Base-by-base conservation (phyloP, 2,888 invertebrate genomes). In the Argyra leucocephala region DNA sequence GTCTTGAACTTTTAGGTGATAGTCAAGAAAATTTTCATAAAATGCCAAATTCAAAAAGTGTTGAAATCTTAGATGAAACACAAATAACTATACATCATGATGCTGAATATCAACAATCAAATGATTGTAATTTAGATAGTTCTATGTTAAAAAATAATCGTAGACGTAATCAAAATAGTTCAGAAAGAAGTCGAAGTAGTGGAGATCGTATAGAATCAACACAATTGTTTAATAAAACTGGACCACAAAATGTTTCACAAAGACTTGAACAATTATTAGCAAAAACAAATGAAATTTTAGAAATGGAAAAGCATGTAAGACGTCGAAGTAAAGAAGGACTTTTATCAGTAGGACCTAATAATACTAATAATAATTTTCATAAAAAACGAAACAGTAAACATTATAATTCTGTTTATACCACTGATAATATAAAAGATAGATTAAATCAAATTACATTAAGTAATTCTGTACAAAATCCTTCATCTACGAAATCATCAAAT, bases 1-100 rank as follows among this genome's bases (percentile, higher is more conserved):
- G 90, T 70, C 78, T 90, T 71, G 90, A 91, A 74, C 75, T 90
- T 67, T 74, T 89, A 48, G 81, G 80, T 31, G 76, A 76, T 67
- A 71, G 74, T 4, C 72, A 74, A 63, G 78, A 80, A 63, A 78
- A 76, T 23, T 73, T 75, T 0, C 76, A 76, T 1, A 71, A 70
- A 58, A 65, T 76, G 9, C 68, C 71, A 7, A 75, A 75, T 36
- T 83, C 85, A 22, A 81, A 80, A 71, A 85, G 85, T 70, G 82
- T 82, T 7, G 85, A 85, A 69, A 62, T 76, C 2, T 69, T 80
- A 1, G 76, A 78, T 31, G 74, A 73, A 59, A 66, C 67, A 2
- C 69, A 71, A 24, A 70, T 74, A 24, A 71, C 71, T 1, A 70
- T 73, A 1, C 73, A 75, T 66, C 69, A 72, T 15, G 70, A 67